Conservation (phyloP, 64 coral and sea anemone genomes). For the Stichodactyla mertensii region DNA sequence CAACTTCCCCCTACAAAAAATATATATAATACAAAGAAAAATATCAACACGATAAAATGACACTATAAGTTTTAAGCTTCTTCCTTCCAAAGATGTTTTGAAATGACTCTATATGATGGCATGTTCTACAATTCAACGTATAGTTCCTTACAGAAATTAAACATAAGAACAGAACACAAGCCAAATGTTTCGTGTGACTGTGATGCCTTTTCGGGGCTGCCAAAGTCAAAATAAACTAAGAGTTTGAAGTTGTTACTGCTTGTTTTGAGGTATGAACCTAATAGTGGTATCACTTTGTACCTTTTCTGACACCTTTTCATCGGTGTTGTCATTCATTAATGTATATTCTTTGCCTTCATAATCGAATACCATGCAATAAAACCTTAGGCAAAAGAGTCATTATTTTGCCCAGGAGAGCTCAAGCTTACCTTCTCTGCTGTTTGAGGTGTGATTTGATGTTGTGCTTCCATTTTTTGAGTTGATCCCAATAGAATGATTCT, state of each 20-base stretch:
- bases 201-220: neutral
- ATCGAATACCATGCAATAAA: neutral
- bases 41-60: conserved; percentile 8
- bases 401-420: neutral
- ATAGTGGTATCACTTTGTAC: neutral
- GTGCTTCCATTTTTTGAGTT: conserved; percentile 15
- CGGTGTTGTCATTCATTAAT: neutral
- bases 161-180: neutral
- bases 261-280: neutral
- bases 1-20: conserved; percentile 13
- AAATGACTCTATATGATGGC: neutral
- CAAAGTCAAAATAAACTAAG: neutral
- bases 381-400: neutral
- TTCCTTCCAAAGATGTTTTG: neutral
- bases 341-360: neutral
- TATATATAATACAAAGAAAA: conserved; percentile 9
- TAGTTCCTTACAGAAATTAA: neutral
- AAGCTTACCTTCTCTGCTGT: conserved; percentile 10
- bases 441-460: conserved; percentile 7
- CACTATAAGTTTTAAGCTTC: neutral
- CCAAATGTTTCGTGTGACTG: neutral
- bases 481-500: conserved; percentile 16
- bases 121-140: neutral
- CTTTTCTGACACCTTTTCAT: neutral
- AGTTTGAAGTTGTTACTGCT: neutral